Conservation (phyloP, 2,888 invertebrate species). For the Minunthozetes semirufus region DNA sequence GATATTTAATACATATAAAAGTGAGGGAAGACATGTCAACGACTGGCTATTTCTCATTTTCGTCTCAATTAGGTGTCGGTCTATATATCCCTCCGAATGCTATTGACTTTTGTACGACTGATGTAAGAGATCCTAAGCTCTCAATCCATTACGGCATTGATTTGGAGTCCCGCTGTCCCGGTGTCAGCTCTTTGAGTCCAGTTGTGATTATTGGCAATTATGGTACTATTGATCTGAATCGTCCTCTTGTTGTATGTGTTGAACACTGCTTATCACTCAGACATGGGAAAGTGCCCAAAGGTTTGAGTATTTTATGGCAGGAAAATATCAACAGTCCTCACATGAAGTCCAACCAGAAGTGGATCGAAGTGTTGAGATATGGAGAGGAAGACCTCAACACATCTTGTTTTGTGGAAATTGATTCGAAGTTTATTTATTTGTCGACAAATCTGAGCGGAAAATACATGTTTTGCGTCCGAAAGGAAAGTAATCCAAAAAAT, state of each 20-base stretch:
- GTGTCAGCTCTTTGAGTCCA: conserved; percentile 29
- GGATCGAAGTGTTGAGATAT: conserved; percentile 33
- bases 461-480: conserved; percentile 30
- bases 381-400: conserved; percentile 31
- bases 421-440: conserved; percentile 22
- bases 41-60: conserved; percentile 26
- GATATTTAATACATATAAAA: conserved; percentile 21
- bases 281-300: neutral
- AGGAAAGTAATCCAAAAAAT: conserved; percentile 17
- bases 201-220: conserved; percentile 16
- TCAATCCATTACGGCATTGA: conserved; percentile 32
- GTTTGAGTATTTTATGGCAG: conserved; percentile 33
- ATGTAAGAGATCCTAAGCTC: neutral
- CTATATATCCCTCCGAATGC: conserved; percentile 30
- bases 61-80: conserved; percentile 28
- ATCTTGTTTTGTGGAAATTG: conserved; percentile 25
- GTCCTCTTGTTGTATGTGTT: conserved; percentile 24
- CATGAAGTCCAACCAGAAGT: conserved; percentile 2
- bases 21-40: conserved; percentile 7
- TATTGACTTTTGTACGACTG: neutral
- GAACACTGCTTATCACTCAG: conserved; percentile 26
- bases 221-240: conserved; percentile 6
- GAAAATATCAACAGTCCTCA: neutral
- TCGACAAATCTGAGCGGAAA: conserved; percentile 20
- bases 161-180: neutral